Base-by-base conservation (phyloP, 2,888 invertebrate genomes). In the Notodonta ziczac region DNA sequence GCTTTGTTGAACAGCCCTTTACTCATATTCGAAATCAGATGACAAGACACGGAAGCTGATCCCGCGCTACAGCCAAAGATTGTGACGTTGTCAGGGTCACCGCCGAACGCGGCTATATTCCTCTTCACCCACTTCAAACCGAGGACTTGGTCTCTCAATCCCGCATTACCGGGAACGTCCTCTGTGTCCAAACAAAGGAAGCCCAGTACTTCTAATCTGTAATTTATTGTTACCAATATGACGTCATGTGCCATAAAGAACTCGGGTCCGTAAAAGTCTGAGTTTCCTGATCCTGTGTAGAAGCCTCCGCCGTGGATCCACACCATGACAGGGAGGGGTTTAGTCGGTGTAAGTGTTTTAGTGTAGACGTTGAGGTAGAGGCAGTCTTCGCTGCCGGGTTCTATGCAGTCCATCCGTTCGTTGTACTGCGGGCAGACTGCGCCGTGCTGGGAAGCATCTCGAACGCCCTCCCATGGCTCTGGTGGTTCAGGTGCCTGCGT, bases 351-450 rank as follows among this genome's bases (percentile, higher is more conserved):
- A 7, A 87, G 63, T 32, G 71, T 75, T 67, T 82, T 86, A 8
- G 95, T 94, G 82, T 95, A 96, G 0, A 97, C 95, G 80, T 97
- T 97, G 16, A 97, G 86, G 76, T 95, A 96, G 5, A 97, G 94
- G 67, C 97, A 97, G 80, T 95, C 95, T 76, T 95, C 95, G 71
- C 91, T 94, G 60, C 95, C 95, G 51, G 88, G 81, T 46, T 94
- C 93, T 12, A 88, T 88, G 14, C 94, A 88, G 62, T 94, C 93
- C 69, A 90, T 73, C 5, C 92, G 86, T 71, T 92, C 91, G 74
- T 93, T 91, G 82, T 84, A 92, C 73, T 94, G 93, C 4, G 93
- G 93, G 64, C 93, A 93, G 7, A 92, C 81, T 0, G 90, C 86
- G 0, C 93, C 93, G 64, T 93, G 93, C 42, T 84, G 62, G 1